Evolutionary conservation across 2,888 invertebrate species (phyloP).

Genomic region (Chironomus riparius): DNA sequence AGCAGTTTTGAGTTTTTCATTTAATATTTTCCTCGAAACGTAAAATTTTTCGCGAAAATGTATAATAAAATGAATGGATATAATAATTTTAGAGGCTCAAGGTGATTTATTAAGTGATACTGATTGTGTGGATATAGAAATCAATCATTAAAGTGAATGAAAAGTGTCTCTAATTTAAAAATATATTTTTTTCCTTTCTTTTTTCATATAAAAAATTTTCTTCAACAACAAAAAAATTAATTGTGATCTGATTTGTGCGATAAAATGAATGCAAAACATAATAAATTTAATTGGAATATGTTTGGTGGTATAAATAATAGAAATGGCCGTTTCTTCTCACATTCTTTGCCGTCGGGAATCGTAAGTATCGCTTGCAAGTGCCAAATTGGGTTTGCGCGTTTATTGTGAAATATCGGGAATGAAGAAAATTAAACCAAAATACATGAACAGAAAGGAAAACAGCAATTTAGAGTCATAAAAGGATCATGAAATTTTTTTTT

Average conservation of each 20-base stretch:
- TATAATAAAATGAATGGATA: constrained; percentile 27
- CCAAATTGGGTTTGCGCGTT: constrained; percentile 9
- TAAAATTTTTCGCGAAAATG: constrained; percentile 13
- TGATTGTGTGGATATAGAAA: background rate
- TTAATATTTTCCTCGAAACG: background rate
- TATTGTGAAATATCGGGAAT: constrained; percentile 23
- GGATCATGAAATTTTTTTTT: background rate
- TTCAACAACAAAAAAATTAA: background rate
- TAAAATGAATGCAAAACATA: too few species aligned
- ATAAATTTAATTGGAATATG: background rate
- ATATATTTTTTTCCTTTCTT: background rate
- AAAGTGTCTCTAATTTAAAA: background rate
- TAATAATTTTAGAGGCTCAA: constrained; percentile 24
- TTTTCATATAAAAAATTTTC: background rate
- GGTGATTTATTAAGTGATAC: constrained; percentile 21
- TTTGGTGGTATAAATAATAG: constrained; percentile 29
- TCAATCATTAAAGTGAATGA: background rate
- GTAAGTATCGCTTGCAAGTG: constrained; percentile 34
- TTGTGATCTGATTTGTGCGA: too few species aligned
- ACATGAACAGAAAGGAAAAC: background rate
- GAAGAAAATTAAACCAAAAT: background rate
- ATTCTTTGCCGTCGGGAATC: constrained; percentile 44
- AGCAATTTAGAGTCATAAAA: background rate
- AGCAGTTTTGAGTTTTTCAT: background rate
- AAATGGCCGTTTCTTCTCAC: constrained; percentile 41